Evolutionary conservation across 2,888 invertebrate species (phyloP).

Genomic region (Drosophila nr. perissopoda): DNA sequence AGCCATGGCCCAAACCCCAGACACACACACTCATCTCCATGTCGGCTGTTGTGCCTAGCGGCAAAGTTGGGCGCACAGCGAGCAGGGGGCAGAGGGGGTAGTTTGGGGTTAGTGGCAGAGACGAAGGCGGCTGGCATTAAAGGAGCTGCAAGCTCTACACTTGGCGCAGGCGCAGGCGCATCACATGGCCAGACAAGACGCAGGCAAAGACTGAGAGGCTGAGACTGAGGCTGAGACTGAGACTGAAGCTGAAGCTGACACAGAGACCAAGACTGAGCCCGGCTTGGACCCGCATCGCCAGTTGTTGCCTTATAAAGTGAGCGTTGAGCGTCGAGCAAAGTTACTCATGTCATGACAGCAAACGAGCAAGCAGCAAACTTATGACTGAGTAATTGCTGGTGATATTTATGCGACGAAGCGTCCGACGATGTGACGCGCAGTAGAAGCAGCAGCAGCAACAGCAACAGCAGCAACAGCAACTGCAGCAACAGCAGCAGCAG

Average conservation of each 20-base stretch:
- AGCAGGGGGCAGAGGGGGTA: neutral
- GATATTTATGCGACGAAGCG: constrained; percentile 85
- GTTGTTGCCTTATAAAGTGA: constrained; percentile 72
- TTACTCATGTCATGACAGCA: constrained; percentile 80
- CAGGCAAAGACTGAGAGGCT: neutral
- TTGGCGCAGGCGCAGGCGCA: constrained; percentile 63
- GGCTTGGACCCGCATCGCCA: constrained; percentile 23
- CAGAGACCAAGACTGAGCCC: neutral
- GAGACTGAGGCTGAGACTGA: neutral
- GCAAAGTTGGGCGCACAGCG: constrained; percentile 57
- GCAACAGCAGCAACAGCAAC: constrained; percentile 19
- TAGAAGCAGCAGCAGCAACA: constrained; percentile 8
- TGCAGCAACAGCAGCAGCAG: neutral
- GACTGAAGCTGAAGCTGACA: neutral
- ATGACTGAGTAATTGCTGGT: constrained; percentile 84
- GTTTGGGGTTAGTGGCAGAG: neutral
- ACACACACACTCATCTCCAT: constrained; percentile 41
- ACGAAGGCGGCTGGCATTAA: constrained; percentile 65
- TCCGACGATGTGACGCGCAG: constrained; percentile 67
- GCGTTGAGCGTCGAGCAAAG: constrained; percentile 66
- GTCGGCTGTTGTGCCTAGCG: constrained; percentile 65
- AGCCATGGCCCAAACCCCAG: constrained; percentile 31
- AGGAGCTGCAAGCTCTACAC: constrained; percentile 65
- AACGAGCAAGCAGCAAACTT: constrained; percentile 82
- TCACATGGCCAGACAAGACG: constrained; percentile 32